These are phyloP conservation scores for Ploceus nigricollis DNA, from an alignment of 2,113 vertebrate species.

Conservation along the genomic window DNA sequence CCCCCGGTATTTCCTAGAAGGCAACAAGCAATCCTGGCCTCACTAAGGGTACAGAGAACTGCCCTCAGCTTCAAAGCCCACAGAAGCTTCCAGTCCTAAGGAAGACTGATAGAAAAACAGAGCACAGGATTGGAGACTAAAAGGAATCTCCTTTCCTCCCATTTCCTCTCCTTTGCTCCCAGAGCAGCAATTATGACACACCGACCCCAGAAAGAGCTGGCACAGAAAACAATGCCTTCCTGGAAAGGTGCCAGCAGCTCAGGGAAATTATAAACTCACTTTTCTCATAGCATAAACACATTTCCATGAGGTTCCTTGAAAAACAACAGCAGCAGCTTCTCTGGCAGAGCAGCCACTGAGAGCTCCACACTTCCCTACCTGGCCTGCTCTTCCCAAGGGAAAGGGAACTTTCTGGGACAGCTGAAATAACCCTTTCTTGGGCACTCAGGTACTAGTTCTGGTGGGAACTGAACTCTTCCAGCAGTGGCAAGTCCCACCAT, in stretches of 20 bases:
- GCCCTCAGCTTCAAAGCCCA: not conserved
- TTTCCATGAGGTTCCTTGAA: not conserved
- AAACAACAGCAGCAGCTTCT: not conserved
- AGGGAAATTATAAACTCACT: not conserved
- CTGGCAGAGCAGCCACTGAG: not conserved
- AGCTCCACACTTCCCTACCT: not conserved
- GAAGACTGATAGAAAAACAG: not conserved
- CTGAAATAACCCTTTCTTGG: not conserved
- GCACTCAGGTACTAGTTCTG: not conserved
- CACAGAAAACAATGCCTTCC: not conserved
- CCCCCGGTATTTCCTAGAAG: not conserved
- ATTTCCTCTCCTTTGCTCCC: too few relatives aligned
- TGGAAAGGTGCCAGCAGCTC: not conserved
- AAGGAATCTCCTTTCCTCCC: not conserved
- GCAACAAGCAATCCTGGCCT: not conserved
- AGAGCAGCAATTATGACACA: not conserved
- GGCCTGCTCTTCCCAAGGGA: not conserved
- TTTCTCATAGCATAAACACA: slow-evolving; percentile 20
- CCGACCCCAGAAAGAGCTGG: not conserved
- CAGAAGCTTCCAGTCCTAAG: not conserved
- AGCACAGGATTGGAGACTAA: not conserved
- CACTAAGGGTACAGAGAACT: not conserved
- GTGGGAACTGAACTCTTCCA: not conserved
- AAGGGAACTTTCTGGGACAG: not conserved
- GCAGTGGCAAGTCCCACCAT: not conserved